These are phyloP conservation scores for Heteromyza rotundicornis DNA, from an alignment of 2,888 invertebrate genomes.

Conservation along the genomic window DNA sequence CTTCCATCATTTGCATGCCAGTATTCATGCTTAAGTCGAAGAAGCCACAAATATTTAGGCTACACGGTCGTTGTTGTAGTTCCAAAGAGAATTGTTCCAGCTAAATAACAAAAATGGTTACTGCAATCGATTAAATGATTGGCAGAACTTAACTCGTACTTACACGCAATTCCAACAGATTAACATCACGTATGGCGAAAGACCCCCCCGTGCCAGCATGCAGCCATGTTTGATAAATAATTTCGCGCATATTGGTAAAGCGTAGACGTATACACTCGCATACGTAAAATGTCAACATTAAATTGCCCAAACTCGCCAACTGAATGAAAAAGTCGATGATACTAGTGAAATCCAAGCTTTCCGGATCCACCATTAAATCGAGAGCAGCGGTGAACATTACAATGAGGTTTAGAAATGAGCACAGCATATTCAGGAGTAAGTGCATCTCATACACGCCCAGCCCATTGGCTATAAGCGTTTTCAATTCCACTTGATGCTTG, in stretches of 20 bases:
- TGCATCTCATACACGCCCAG: constrained; percentile 30
- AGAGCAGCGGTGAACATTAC: constrained; percentile 32
- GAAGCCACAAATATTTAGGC: too few species aligned
- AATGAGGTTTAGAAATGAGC: constrained; percentile 34
- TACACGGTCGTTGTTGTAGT: too few species aligned
- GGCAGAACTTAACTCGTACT: too few species aligned
- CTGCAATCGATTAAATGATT: too few species aligned
- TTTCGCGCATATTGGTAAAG: neutral
- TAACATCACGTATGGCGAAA: too few species aligned
- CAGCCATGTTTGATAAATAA: constrained; percentile 8
- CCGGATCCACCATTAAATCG: constrained; percentile 12
- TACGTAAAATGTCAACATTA: constrained; percentile 31
- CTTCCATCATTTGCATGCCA: too few species aligned
- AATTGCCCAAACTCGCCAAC: constrained; percentile 26
- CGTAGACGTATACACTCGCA: constrained; percentile 22
- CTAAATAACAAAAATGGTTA: constrained; percentile 26
- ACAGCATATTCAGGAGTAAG: constrained; percentile 34
- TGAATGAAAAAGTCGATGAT: constrained; percentile 7
- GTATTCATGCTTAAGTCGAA: too few species aligned
- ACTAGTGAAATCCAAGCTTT: neutral
- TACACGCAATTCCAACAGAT: neutral
- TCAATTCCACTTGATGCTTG: constrained; percentile 22
- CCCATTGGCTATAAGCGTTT: constrained; percentile 24
- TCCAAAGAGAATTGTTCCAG: constrained; percentile 26
- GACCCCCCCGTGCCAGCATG: too few species aligned